A percentile compares a stretch with the other conserved stretches of the same genome.
These are phyloP conservation scores for Ptychobarbus kaznakovi DNA, from an alignment of 2,797 vertebrate genomes.

Conservation along the genomic window DNA sequence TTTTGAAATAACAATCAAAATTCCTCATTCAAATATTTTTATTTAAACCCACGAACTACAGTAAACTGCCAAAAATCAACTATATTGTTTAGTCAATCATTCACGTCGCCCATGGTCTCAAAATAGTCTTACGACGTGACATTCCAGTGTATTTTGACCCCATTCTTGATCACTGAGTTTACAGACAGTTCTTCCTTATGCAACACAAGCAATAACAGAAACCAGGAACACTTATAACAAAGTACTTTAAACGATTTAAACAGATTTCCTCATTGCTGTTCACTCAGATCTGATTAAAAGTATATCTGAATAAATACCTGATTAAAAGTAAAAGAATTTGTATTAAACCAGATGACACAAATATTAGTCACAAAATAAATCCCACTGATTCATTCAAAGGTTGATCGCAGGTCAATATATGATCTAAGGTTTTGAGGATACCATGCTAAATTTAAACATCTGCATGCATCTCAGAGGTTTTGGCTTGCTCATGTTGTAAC, in stretches of 20 bases:
- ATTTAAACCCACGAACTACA: neutral
- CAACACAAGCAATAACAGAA: neutral
- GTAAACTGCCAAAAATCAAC: neutral
- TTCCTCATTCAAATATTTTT: neutral
- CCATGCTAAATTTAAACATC: neutral
- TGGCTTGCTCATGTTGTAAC: neutral
- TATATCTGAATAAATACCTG: neutral
- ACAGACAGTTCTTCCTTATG: slow-evolving; percentile 9
- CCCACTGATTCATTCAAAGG: neutral
- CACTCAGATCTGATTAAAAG: neutral
- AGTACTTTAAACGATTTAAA: neutral
- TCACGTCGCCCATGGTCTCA: neutral
- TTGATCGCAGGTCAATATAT: neutral
- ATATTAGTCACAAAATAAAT: neutral
- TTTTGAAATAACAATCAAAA: slow-evolving; percentile 3
- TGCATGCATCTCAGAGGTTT: neutral
- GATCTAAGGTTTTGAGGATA: neutral
- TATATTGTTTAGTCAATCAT: slow-evolving; percentile 48
- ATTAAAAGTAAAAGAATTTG: neutral
- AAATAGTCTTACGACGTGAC: slow-evolving; percentile 21
- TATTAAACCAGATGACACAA: neutral
- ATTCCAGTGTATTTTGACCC: slow-evolving; percentile 50
- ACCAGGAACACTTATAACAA: slow-evolving; percentile 29
- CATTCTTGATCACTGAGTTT: neutral
- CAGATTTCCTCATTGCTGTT: neutral